Conservation (phyloP, 23 tunicate species). For the Pegea sp. region DNA sequence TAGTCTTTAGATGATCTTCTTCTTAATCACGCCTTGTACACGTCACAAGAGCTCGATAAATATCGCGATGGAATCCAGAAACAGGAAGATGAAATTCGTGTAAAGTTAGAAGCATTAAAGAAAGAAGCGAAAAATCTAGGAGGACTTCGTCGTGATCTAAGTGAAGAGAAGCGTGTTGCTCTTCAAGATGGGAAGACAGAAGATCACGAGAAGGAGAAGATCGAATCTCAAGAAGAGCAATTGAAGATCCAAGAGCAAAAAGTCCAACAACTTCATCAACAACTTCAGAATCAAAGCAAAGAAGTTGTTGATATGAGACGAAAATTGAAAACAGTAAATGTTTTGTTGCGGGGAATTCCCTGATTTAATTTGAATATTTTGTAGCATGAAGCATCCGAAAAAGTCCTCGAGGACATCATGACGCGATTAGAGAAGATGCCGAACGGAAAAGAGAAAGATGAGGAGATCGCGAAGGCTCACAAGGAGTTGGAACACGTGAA, state of each 20-base stretch:
- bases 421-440: slow-evolving; percentile 16
- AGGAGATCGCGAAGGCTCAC: slow-evolving; percentile 23
- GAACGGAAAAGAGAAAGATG: slow-evolving; percentile 12
- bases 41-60: slow-evolving; percentile 30
- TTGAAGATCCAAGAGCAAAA: slow-evolving; percentile 30
- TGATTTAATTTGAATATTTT: too few species aligned
- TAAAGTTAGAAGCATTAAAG: slow-evolving; percentile 33
- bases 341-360: neutral
- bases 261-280: slow-evolving; percentile 42
- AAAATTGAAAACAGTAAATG: slow-evolving; percentile 28
- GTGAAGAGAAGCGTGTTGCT: slow-evolving; percentile 9
- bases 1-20: slow-evolving; percentile 42
- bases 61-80: slow-evolving; percentile 20
- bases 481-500: slow-evolving; percentile 19
- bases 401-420: slow-evolving; percentile 10
- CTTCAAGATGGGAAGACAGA: slow-evolving; percentile 3
- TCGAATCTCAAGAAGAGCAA: neutral
- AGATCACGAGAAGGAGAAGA: neutral
- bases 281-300: slow-evolving; percentile 65
- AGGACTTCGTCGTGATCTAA: slow-evolving; percentile 29
- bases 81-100: slow-evolving; percentile 42
- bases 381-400: slow-evolving; percentile 41
- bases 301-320: slow-evolving; percentile 57
- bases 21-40: slow-evolving; percentile 25
- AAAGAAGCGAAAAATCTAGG: slow-evolving; percentile 40